Percentiles rank a stretch among this genome's conserved stretches.
Evolutionary conservation across 2,888 invertebrate species (phyloP).

Genomic region (Tetheella fluctuosa): DNA sequence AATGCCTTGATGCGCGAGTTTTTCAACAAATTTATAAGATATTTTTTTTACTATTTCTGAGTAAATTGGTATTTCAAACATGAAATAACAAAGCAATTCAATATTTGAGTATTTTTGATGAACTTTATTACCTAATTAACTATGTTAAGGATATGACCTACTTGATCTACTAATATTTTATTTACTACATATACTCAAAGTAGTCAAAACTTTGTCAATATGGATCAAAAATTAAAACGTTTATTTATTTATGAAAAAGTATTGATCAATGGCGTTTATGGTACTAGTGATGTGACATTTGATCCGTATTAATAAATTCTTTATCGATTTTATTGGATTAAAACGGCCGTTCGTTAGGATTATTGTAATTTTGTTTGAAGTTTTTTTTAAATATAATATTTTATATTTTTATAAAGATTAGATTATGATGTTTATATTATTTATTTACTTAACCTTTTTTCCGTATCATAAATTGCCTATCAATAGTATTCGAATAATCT

Average conservation of each 20-base stretch:
- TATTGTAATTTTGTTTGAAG: constrained; percentile 11
- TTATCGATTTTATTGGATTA: constrained; percentile 14
- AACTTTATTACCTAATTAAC: too few species aligned
- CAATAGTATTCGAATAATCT: too few species aligned
- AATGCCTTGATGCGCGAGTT: neutral
- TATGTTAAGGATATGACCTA: too few species aligned
- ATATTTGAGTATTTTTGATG: too few species aligned
- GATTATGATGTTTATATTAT: neutral
- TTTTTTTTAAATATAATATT: neutral
- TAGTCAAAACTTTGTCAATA: neutral
- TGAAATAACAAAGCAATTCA: too few species aligned
- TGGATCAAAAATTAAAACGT: neutral
- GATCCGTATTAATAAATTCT: constrained; percentile 10
- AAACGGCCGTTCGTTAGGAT: constrained; percentile 7
- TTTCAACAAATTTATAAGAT: too few species aligned
- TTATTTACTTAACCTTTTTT: neutral
- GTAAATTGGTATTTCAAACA: too few species aligned
- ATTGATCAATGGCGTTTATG: constrained; percentile 10
- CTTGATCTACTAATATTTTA: neutral
- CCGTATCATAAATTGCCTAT: neutral
- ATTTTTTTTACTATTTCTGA: too few species aligned
- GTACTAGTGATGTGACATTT: constrained; percentile 12
- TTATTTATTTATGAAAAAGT: neutral
- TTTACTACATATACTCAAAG: too few species aligned
- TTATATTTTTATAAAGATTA: neutral